A percentile compares a stretch with the other conserved stretches of the same genome.
Conservation (phyloP, 2,797 vertebrate species). For the Peromyscus nudipes region DNA sequence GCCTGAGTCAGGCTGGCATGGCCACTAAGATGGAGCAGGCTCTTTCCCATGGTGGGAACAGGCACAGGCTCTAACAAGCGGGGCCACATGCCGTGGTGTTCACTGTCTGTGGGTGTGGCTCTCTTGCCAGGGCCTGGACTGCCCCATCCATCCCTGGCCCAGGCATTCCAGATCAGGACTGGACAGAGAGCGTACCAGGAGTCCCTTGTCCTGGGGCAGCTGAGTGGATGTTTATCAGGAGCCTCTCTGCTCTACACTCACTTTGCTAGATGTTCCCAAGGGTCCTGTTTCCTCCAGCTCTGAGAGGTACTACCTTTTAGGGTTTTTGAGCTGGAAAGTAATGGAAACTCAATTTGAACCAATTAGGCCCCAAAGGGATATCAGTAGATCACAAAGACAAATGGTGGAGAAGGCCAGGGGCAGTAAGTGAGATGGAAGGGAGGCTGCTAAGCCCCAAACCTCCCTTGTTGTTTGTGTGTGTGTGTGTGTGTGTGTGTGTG, state of each 20-base stretch:
- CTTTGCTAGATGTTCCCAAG: neutral
- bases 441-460: neutral
- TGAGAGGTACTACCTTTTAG: neutral
- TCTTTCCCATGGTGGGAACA: neutral
- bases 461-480: too few species aligned
- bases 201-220: neutral
- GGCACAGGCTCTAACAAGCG: neutral
- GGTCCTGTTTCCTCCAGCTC: neutral
- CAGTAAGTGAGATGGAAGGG: neutral
- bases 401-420: neutral
- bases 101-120: neutral
- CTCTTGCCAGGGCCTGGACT: neutral
- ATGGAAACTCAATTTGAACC: neutral
- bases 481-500: too few species aligned
- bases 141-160: neutral
- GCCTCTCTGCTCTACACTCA: neutral
- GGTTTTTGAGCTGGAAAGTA: neutral
- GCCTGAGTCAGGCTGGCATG: neutral
- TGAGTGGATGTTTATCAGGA: neutral
- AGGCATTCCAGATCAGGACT: neutral
- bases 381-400: neutral
- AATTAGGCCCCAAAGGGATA: neutral
- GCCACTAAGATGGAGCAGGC: neutral
- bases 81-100: neutral
- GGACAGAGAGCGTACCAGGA: neutral